These are phyloP conservation scores for Drosophila asahinai DNA, from an alignment of 1,140 invertebrate species.

Conservation along the genomic window DNA sequence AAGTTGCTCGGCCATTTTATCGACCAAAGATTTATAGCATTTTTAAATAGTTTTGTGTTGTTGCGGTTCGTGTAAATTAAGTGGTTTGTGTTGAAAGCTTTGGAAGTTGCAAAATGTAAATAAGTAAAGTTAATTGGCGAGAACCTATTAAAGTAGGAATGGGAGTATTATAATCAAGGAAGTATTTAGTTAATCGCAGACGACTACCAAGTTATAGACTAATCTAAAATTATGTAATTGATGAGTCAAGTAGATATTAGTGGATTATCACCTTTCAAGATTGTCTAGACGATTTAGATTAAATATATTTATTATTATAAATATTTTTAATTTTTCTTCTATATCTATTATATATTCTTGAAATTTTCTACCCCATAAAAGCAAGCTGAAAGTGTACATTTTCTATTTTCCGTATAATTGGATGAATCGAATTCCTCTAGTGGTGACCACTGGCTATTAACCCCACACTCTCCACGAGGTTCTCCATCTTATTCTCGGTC, in stretches of 20 bases:
- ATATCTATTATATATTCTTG: neutral
- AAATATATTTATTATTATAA: neutral
- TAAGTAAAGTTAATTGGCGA: conserved; percentile 31
- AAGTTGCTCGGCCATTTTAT: conserved; percentile 58
- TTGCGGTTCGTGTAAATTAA: conserved; percentile 31
- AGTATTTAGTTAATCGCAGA: conserved; percentile 35
- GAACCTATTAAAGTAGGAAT: conserved; percentile 40
- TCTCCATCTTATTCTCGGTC: conserved; percentile 34
- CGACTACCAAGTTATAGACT: neutral
- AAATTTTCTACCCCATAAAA: neutral
- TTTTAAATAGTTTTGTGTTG: conserved; percentile 64
- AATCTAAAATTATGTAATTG: neutral
- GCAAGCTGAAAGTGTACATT: neutral
- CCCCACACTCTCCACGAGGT: conserved; percentile 3
- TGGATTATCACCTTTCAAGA: conserved; percentile 2
- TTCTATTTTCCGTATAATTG: conserved; percentile 56
- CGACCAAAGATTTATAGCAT: conserved; percentile 69
- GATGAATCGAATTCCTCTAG: conserved; percentile 27
- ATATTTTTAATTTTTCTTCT: too few relatives aligned
- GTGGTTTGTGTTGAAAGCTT: conserved; percentile 56
- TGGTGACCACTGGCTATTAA: conserved; percentile 11
- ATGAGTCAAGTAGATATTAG: neutral
- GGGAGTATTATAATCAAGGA: conserved; percentile 22
- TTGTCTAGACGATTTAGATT: neutral
- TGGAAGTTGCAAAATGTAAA: conserved; percentile 44